Percentiles rank a stretch among this genome's conserved stretches.
phyloP scores from a whole-genome alignment of 2,888 invertebrate genomes.

The Laothoe populi region DNA sequence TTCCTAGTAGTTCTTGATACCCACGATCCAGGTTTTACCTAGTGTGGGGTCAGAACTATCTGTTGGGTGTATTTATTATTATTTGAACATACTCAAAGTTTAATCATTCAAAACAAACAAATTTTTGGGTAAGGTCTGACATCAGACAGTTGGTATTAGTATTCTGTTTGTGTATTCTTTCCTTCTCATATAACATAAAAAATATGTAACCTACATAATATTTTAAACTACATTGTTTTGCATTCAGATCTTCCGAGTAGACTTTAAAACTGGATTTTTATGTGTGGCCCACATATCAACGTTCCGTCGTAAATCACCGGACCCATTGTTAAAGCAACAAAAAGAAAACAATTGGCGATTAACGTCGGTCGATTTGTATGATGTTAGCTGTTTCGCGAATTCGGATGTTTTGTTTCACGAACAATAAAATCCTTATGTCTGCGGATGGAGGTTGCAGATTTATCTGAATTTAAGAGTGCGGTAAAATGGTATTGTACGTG shows the following conservation, averaged over 20 bases:
- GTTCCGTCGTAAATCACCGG: constrained; percentile 6
- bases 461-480: constrained; percentile 1
- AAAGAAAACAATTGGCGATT: constrained; percentile 19
- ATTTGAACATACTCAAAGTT: too few species aligned
- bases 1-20: too few species aligned
- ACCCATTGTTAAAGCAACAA: constrained; percentile 3
- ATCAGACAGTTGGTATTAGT: too few species aligned
- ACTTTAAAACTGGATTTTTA: not conserved
- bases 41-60: too few species aligned
- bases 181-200: too few species aligned
- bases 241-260: not conserved
- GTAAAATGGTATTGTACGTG: not conserved
- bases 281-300: constrained; percentile 20
- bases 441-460: constrained; percentile 7
- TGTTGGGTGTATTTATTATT: too few species aligned
- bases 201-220: too few species aligned
- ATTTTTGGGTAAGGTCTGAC: too few species aligned
- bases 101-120: too few species aligned
- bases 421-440: constrained; percentile 12
- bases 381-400: constrained; percentile 16
- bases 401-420: constrained; percentile 1
- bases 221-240: not conserved
- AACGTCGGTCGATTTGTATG: constrained; percentile 5
- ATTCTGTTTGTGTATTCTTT: too few species aligned
- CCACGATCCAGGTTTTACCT: too few species aligned